phyloP scores from a whole-genome alignment of 2,888 invertebrate genomes.

The Xestoiulus laeticollis region DNA sequence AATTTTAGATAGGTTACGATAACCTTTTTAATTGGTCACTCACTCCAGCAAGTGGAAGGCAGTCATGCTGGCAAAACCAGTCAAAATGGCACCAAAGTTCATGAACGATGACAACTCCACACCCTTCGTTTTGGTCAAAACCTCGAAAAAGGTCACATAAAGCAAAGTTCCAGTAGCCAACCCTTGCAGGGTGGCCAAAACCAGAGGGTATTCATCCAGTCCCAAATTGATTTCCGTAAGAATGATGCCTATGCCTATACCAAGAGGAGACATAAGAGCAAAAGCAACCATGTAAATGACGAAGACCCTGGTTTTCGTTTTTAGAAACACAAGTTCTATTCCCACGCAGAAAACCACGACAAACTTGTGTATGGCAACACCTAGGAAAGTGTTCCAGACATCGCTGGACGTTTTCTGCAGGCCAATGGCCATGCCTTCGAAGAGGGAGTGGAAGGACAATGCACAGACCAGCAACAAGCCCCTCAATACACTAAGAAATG shows the following conservation, averaged over 20 bases:
- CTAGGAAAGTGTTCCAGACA: constrained; percentile 82
- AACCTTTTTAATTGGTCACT: background rate
- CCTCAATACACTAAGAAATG: constrained; percentile 67
- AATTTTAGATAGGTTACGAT: background rate
- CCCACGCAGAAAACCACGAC: constrained; percentile 90
- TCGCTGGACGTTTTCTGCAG: constrained; percentile 76
- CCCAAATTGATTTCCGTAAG: constrained; percentile 63
- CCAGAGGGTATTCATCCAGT: constrained; percentile 56
- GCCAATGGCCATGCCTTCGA: constrained; percentile 86
- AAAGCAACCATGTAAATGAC: constrained; percentile 77
- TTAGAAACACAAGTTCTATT: constrained; percentile 79
- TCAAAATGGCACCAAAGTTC: constrained; percentile 51
- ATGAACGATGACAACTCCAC: constrained; percentile 40
- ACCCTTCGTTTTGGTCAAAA: constrained; percentile 69
- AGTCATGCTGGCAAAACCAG: constrained; percentile 53
- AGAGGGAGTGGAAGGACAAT: constrained; percentile 84
- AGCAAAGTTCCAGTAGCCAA: constrained; percentile 91
- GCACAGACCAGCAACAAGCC: constrained; percentile 79
- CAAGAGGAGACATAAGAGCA: constrained; percentile 81
- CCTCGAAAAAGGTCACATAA: constrained; percentile 97
- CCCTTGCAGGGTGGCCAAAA: constrained; percentile 71
- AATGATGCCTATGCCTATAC: constrained; percentile 78
- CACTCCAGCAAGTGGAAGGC: background rate
- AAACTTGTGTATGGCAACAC: constrained; percentile 84
- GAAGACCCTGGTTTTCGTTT: constrained; percentile 69